Conservation (phyloP, 2,888 invertebrate genomes). For the Pyrocoelia pectoralis region DNA sequence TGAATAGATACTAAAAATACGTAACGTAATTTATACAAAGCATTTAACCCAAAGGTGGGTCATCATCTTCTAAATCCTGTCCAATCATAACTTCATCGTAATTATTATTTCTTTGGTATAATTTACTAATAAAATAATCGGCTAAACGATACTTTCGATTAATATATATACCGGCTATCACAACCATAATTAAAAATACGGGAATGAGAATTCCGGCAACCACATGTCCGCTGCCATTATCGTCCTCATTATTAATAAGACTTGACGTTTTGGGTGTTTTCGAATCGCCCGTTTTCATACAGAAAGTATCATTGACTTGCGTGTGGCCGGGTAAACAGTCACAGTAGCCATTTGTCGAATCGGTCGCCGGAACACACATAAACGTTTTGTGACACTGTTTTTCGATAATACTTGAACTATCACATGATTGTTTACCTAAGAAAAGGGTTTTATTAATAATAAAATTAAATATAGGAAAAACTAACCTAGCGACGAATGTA, state of each 20-base stretch:
- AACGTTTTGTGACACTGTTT: slow-evolving; percentile 49
- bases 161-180: slow-evolving; percentile 55
- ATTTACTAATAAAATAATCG: slow-evolving; percentile 53
- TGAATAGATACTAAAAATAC: too few relatives aligned
- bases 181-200: slow-evolving; percentile 53
- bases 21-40: too few relatives aligned
- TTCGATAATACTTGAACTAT: slow-evolving; percentile 35
- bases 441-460: not conserved
- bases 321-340: slow-evolving; percentile 49
- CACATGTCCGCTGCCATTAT: slow-evolving; percentile 48
- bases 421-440: slow-evolving; percentile 39
- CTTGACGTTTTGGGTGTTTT: slow-evolving; percentile 46
- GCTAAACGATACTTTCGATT: slow-evolving; percentile 52
- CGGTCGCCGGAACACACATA: slow-evolving; percentile 42
- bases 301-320: slow-evolving; percentile 43
- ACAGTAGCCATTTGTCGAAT: slow-evolving; percentile 41
- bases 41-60: slow-evolving; percentile 51
- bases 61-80: slow-evolving; percentile 55
- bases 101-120: slow-evolving; percentile 54
- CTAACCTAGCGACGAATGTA: slow-evolving; percentile 23
- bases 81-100: slow-evolving; percentile 61
- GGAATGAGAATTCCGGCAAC: slow-evolving; percentile 54
- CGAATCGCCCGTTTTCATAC: slow-evolving; percentile 33
- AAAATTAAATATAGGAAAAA: not conserved
- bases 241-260: slow-evolving; percentile 48